A percentile compares a stretch with the other conserved stretches of the same genome.
Evolutionary conservation across 1,140 invertebrate species (phyloP).

Genomic region (Ostrea edulis): DNA sequence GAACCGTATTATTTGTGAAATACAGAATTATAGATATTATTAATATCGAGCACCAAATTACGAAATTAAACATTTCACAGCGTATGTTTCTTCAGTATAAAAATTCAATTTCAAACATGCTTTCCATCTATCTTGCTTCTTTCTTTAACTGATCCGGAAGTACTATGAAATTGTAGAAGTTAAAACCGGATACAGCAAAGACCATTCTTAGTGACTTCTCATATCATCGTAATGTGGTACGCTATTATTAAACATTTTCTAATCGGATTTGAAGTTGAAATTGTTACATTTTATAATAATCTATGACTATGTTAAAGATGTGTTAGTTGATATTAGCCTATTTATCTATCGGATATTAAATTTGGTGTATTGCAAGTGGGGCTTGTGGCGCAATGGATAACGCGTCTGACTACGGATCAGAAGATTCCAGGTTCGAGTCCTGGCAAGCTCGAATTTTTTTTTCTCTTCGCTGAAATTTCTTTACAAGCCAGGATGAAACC

Average conservation of each 20-base stretch:
- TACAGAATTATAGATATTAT: background rate
- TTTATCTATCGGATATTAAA: too few species aligned
- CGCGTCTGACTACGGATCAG: slow-evolving; percentile 94
- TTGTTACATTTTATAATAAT: too few species aligned
- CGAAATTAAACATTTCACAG: background rate
- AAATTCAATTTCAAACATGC: too few species aligned
- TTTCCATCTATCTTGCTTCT: too few species aligned
- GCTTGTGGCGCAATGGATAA: slow-evolving; percentile 92
- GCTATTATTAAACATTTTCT: too few species aligned
- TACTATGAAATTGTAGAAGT: background rate
- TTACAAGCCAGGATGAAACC: too few species aligned
- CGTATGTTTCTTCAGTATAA: too few species aligned
- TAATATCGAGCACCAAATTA: background rate
- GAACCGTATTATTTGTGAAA: background rate
- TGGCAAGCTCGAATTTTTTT: slow-evolving; percentile 85
- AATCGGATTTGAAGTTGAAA: background rate
- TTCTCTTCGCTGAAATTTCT: too few species aligned
- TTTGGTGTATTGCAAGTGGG: slow-evolving; percentile 38
- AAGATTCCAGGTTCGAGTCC: slow-evolving; percentile 95
- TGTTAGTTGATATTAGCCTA: too few species aligned
- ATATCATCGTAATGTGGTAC: too few species aligned
- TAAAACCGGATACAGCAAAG: background rate
- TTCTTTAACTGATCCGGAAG: background rate
- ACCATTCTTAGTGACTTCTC: background rate
- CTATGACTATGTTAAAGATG: too few species aligned